Conservation (phyloP, 2,888 invertebrate genomes). For the Calephelis perditalis region DNA sequence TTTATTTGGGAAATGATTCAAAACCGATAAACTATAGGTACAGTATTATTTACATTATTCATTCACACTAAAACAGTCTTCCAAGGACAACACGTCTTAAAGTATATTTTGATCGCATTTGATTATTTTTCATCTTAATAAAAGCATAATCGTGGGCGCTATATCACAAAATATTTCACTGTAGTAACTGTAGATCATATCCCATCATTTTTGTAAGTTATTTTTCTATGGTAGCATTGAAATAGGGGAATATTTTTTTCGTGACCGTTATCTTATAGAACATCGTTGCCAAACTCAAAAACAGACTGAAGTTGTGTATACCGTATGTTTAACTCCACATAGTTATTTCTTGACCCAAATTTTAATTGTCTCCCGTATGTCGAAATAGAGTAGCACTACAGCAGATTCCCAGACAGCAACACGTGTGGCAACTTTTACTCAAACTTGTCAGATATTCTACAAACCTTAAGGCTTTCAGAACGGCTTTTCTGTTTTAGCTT, state of each 20-base stretch:
- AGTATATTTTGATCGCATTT: conserved; percentile 37
- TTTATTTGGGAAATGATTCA: conserved; percentile 59
- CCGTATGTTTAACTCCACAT: conserved; percentile 52
- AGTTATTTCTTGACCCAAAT: conserved; percentile 46
- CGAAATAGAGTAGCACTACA: conserved; percentile 10
- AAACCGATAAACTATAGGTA: conserved; percentile 42
- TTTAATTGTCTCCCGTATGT: conserved; percentile 32
- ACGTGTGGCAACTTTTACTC: too few relatives aligned
- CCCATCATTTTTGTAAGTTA: conserved; percentile 13
- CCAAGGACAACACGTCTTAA: conserved; percentile 51
- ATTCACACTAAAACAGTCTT: conserved; percentile 65
- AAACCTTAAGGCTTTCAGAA: too few relatives aligned
- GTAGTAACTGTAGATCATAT: conserved; percentile 11
- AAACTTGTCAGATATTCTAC: too few relatives aligned
- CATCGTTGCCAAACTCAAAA: conserved; percentile 70
- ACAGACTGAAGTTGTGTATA: conserved; percentile 74
- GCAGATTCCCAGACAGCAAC: not conserved
- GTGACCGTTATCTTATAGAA: conserved; percentile 35
- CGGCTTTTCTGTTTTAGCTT: too few relatives aligned
- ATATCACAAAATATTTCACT: conserved; percentile 12
- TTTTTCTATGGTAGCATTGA: conserved; percentile 14
- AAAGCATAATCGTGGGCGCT: conserved; percentile 11
- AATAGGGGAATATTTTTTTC: conserved; percentile 21
- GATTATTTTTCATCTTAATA: conserved; percentile 21
- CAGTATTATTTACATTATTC: conserved; percentile 64